Base-by-base conservation (phyloP, 2,888 invertebrate species). In the Chromoteleia sp. region DNA sequence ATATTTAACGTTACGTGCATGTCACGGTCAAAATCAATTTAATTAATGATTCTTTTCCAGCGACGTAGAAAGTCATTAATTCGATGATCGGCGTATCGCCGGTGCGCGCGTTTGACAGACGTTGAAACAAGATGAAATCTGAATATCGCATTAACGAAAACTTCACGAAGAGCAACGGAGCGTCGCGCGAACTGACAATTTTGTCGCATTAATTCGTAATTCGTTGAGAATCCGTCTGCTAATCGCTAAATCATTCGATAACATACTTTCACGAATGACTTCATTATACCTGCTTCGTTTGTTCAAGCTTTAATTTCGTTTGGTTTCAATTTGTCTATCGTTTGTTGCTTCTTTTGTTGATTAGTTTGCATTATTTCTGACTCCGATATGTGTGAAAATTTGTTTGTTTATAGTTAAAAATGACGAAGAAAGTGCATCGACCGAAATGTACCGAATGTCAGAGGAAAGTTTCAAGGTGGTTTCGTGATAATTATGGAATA, bases 401-500 rank as follows among this genome's bases (percentile, higher is more conserved):
- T 36, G 15, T 79, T 65, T 52, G 54, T 75, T 81, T 65, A 17
- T 59, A 81, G 81, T 76, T 77, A 78, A 25, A 73, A 67, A 78
- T 80, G 76, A 50, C 50, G 70, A 70, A 39, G 68, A 76, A 83
- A 70, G 75, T 52, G 68, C 59, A 17, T 14, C 68, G 61, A 65
- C 29, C 0, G 36, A 48, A 56, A 41, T 8, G 39, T 52, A 70
- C 45, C 50, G 70, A 59, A 61, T 63, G 58, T 50, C 63, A 14
- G 52, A 67, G 33, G 73, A 78, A 78, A 81, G 73, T 74, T 67
- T 71, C 76, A 73, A 79, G 68, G 74, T 73, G 81, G 76, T 75
- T 59, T 50, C 76, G 61, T 21, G 58, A 74, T 63, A 80, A 45
- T 74, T 65, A 74, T 81, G 86, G 84, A 86, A 84, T 84, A 86